Base-by-base conservation (phyloP, 2,797 vertebrate genomes). In the Eulemur rubriventer region DNA sequence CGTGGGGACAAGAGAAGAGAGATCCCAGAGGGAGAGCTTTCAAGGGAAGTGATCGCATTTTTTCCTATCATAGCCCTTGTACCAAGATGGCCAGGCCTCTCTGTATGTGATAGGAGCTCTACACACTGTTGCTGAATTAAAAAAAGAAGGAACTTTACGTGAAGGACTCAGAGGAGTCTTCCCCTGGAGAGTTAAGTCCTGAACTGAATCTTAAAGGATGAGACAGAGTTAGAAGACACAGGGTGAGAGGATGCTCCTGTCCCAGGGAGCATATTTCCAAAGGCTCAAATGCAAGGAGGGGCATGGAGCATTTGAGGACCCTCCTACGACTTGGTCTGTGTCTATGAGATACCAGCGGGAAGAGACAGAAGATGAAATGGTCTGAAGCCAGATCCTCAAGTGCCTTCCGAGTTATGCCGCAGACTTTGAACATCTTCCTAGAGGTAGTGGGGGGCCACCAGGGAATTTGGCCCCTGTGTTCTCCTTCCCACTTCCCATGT, bases 1-100 rank as follows among this genome's bases (percentile, higher is more conserved):
- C 0, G 0, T 11, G 20, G 59, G 13, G 72, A 7, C 8, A 14
- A 50, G n/a, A 61, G 0, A 7, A 35, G 2, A 6, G 20, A 8
- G 9, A 11, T 46, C 10, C 52, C 26, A 11, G 12, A 24, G 8
- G 2, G 22, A 65, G 35, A 30, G 4, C 24, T 57, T 33, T 43
- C 59, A 65, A 9, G 57, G 70, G 63, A 82, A 18, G 67, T 22
- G 28, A 22, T 1, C 55, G 28, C 30, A 7, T 28, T n/a, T 65
- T 41, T 0, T 13, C 26, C 20, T 28, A 6, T 26, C 20, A 14
- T 4, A 82, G 75, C 6, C 35, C 50, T n/a, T 7, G 9, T 18
- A 17, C 43, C 26, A 16, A 41, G 38, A 65, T 2, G 67, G 80
- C 24, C 7, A 72, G 41, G 16, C 35, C 48, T 96, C 85, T 65